Evolutionary conservation across 2,888 invertebrate genomes (phyloP).

Genomic region (Lycocerus yunnanus): DNA sequence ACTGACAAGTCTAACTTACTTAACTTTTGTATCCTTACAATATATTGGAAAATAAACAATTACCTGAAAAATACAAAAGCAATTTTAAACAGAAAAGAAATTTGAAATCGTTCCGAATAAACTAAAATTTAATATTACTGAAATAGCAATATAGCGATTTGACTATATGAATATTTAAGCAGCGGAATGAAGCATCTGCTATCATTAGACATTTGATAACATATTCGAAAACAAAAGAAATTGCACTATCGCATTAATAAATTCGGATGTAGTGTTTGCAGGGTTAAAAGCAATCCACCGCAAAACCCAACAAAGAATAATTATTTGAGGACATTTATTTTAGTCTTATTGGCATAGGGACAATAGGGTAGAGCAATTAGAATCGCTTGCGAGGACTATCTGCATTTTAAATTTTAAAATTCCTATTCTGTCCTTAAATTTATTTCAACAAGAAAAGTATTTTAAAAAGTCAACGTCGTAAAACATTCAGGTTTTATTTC

Average conservation of each 20-base stretch:
- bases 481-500: neutral
- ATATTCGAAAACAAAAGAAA: neutral
- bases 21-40: neutral
- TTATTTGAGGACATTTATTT: constrained; percentile 15
- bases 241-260: constrained; percentile 5
- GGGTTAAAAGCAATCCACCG: constrained; percentile 12
- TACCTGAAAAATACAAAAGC: neutral
- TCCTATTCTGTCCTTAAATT: neutral
- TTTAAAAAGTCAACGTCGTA: neutral
- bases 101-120: too few relatives aligned
- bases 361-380: neutral
- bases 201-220: neutral
- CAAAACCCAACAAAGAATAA: constrained; percentile 13
- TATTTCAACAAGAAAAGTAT: constrained; percentile 3
- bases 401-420: constrained; percentile 15
- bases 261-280: neutral
- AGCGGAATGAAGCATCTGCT: neutral
- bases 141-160: neutral
- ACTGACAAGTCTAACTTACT: neutral
- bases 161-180: neutral
- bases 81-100: too few relatives aligned
- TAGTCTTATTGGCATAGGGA: constrained; percentile 8
- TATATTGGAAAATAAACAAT: neutral
- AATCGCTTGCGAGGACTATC: neutral
- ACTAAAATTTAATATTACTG: neutral